These are phyloP conservation scores for Chrysolina haemoptera DNA, from an alignment of 2,888 invertebrate species.

Conservation along the genomic window DNA sequence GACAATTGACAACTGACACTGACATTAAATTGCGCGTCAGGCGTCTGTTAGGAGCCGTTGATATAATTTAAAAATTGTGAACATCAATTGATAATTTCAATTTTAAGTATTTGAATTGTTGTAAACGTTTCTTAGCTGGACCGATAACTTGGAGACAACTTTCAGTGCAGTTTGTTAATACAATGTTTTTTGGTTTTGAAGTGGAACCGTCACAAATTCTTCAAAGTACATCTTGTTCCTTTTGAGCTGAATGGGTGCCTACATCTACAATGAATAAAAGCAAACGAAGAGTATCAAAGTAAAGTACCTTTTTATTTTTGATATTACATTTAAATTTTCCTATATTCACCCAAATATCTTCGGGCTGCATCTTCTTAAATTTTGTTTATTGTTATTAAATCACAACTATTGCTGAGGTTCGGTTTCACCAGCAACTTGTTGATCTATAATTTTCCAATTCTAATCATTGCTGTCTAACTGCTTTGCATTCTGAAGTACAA, in stretches of 20 bases:
- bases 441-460: too few species aligned
- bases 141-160: neutral
- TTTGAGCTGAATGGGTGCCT: neutral
- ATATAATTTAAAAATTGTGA: neutral
- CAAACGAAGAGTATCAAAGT: constrained; percentile 13
- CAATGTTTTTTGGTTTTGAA: constrained; percentile 2
- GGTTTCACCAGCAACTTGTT: too few species aligned
- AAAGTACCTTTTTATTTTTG: neutral
- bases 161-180: neutral
- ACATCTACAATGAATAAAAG: constrained; percentile 2
- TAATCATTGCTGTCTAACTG: too few species aligned
- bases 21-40: neutral
- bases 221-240: neutral
- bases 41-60: neutral
- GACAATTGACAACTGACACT: neutral
- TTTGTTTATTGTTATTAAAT: neutral
- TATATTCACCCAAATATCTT: neutral
- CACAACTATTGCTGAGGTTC: too few species aligned
- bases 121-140: neutral
- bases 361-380: neutral
- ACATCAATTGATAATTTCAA: neutral
- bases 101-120: neutral
- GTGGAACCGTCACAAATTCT: neutral
- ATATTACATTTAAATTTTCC: neutral
- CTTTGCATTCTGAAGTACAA: too few species aligned